Evolutionary conservation across 2,113 vertebrate species (phyloP).

Genomic region (Merops nubicus): DNA sequence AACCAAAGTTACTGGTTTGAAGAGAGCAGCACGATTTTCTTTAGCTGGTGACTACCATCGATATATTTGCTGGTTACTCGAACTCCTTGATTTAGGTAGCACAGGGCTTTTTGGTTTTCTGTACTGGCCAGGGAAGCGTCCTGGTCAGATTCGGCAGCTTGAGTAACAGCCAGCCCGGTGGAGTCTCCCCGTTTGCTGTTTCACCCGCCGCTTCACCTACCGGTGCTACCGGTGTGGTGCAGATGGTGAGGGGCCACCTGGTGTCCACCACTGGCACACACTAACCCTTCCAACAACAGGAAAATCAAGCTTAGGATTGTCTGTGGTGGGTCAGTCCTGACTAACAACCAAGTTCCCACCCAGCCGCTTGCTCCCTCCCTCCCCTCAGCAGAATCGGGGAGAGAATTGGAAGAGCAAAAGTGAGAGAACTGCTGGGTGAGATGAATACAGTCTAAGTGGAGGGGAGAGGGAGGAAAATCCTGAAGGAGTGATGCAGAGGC

Average conservation of each 20-base stretch:
- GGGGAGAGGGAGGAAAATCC: not conserved
- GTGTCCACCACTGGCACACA: not conserved
- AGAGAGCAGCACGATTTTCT: not conserved
- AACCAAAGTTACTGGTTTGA: slow-evolving; percentile 1
- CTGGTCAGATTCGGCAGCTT: not conserved
- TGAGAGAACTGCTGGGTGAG: not conserved
- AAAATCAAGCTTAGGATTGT: not conserved
- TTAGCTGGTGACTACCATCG: not conserved
- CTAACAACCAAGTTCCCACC: not conserved
- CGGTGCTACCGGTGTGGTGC: no score
- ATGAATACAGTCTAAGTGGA: not conserved
- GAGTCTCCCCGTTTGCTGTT: not conserved
- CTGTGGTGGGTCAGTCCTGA: not conserved
- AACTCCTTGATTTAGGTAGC: not conserved
- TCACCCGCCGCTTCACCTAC: no score
- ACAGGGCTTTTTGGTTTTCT: not conserved
- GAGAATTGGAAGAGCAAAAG: not conserved
- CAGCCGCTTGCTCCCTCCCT: rapidly evolving
- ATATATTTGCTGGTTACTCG: not conserved
- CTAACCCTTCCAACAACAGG: not conserved
- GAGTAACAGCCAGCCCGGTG: not conserved
- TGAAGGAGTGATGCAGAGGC: not conserved
- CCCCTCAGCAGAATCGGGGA: not conserved
- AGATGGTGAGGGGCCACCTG: not conserved
- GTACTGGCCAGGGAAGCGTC: not conserved